Evolutionary conservation across 2,797 vertebrate genomes (phyloP), one percentile per base, ranked within the genome.

Genomic region (Danio kyathit): DNA sequence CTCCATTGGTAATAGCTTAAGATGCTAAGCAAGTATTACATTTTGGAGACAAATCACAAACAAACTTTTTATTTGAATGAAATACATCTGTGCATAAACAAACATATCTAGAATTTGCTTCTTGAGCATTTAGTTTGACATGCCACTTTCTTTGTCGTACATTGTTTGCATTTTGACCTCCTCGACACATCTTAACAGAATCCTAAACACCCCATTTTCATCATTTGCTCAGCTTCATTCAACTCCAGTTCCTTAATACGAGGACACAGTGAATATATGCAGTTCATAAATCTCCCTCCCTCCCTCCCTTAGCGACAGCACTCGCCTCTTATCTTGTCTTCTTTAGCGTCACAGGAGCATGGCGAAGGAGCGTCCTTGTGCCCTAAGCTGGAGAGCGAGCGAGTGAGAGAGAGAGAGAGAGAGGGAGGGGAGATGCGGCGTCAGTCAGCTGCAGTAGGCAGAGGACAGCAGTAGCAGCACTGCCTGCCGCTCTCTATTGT

Each of bases 391-490:
- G 60, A 69, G 67, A 54, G 81, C 61, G 69, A 13, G 46, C 78
- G 67, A 82, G 71, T 75, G 17, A 19, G 60, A 66, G 78, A 61
- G 66, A 59, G 83, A 17, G 76, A 72, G 46, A 69, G 89, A 80
- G 88, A 61, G 94, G 91, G 93, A 84, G 91, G 80, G 91, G 89
- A 89, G 84, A 75, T 79, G 65, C 90, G 86, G 89, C 90, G 90
- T 91, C 92, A 92, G 91, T 88, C 90, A 91, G 94, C 94, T 90
- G 92, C 94, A 89, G 91, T 94, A 89, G 91, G 94, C 92, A 91
- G 92, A 94, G 89, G 91, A 95, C 90, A 77, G 90, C 85, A 76
- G 88, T 87, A 84, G 83, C 90, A 81, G 84, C 88, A 82, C 44
- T 79, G 78, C 84, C 88, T 90, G 92, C 92, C 95, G 92, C 96